Base-by-base conservation (phyloP, 2,797 vertebrate genomes). In the Serranus cabrilla region DNA sequence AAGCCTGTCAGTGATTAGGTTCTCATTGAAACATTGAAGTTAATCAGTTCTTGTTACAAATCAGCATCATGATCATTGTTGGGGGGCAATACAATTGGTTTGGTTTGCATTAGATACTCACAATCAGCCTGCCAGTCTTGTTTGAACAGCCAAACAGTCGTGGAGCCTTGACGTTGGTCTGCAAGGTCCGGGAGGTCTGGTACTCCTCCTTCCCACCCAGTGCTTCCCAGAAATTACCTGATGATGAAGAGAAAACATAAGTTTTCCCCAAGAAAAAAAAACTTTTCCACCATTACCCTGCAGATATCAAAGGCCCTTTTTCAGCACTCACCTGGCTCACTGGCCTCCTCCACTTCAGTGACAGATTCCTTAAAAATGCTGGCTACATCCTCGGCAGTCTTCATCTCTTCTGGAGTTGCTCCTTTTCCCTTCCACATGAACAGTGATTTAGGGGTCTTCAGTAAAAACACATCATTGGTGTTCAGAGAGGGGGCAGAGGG, bases 391-490 rank as follows among this genome's bases (percentile, higher is more conserved):
- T 93, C 78, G 5, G 93, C 94, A 39, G 93, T 88, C 14, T 40
- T 20, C 58, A 84, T 18, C 74, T 96, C 95, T 64, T 91, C 93
- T 0, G 73, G 56, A 6, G 70, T 87, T 10, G 90, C 87, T 5
- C 92, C 95, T 14, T 81, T 77, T 12, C 95, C 95, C 46, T 69
- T 91, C 95, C 95, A 96, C 42, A 92, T 2, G n/a, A 76, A 92
- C 49, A 83, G 1, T 11, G 69, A 60, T 0, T 69, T 10, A 1
- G 87, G 50, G 12, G 62, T 25, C 82, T 95, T 95, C 82, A 96
- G 86, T 81, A 96, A 93, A 84, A 96, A 96, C 55, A 90, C 77
- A 13, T 96, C 95, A 2, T 95, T 96, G 43, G 93, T 93, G 90
- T 96, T 96, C 74, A 96, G 87, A 13, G 69, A 78, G 45, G 87